A percentile compares a stretch with the other conserved stretches of the same genome.
phyloP scores from a whole-genome alignment of 2,113 vertebrate genomes.

The Cottus gobio region DNA sequence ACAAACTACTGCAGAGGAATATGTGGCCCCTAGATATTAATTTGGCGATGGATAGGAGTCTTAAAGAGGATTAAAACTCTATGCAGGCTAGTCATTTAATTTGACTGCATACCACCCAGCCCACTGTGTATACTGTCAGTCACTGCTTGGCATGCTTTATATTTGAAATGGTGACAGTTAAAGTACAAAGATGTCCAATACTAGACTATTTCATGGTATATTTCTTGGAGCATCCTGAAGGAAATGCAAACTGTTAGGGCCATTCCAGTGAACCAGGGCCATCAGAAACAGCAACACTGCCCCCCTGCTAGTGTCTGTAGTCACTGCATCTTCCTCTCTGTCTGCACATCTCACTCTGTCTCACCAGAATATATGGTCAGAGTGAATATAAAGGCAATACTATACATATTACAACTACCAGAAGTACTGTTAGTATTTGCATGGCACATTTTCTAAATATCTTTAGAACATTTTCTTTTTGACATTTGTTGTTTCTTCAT shows the following conservation, averaged over 20 bases:
- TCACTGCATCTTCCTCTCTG: conserved; percentile 62
- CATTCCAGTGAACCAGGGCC: conserved; percentile 44
- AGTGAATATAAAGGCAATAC: conserved; percentile 4
- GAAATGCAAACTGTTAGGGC: conserved; percentile 72
- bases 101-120: conserved; percentile 72
- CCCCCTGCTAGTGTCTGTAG: conserved; percentile 67
- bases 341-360: neutral
- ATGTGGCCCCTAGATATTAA: conserved; percentile 80
- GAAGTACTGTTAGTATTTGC: neutral
- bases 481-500: neutral
- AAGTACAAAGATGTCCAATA: conserved; percentile 84
- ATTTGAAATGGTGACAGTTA: conserved; percentile 83
- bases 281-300: conserved; percentile 75
- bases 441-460: neutral
- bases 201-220: conserved; percentile 83
- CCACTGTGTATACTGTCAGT: conserved; percentile 76
- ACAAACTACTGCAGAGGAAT: conserved; percentile 65
- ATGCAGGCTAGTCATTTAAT: conserved; percentile 78
- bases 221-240: conserved; percentile 76
- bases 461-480: no score
- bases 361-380: neutral
- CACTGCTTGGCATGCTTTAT: conserved; percentile 75
- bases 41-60: conserved; percentile 79
- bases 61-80: conserved; percentile 83
- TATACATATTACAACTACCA: neutral